These are phyloP conservation scores for Crotalus horridus DNA, from an alignment of 2,113 vertebrate species.

Conservation along the genomic window DNA sequence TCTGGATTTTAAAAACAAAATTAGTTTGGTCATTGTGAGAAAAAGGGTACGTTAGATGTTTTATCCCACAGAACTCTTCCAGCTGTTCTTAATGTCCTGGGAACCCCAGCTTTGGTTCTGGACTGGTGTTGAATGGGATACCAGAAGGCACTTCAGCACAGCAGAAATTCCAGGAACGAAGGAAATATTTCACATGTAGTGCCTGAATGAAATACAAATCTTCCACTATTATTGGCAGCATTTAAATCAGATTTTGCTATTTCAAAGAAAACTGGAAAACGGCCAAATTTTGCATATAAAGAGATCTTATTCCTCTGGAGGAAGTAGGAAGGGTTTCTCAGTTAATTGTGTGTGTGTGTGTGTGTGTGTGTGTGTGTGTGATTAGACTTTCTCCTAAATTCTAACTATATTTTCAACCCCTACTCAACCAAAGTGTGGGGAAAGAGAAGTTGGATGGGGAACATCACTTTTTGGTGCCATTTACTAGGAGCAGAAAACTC, in stretches of 20 bases:
- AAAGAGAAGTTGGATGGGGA: background rate
- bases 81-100: too few relatives aligned
- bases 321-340: conserved; percentile 20
- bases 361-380: background rate
- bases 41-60: background rate
- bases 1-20: background rate
- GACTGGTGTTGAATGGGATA: conserved; percentile 18
- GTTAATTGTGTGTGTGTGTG: too few relatives aligned
- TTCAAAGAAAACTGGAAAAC: conserved; percentile 3
- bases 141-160: conserved; percentile 13
- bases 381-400: background rate
- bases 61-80: too few relatives aligned
- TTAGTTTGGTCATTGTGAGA: background rate
- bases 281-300: conserved; percentile 40
- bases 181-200: background rate
- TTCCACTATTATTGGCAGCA: rapidly evolving
- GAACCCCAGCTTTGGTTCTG: background rate
- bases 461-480: background rate
- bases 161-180: background rate
- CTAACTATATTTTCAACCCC: background rate
- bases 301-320: conserved; percentile 12
- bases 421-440: background rate
- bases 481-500: background rate
- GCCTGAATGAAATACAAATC: conserved; percentile 29
- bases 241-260: conserved; percentile 17